Evolutionary conservation across 2,797 vertebrate species (phyloP), one percentile per base, ranked within the genome.

Genomic region (Sciurus vulgaris): DNA sequence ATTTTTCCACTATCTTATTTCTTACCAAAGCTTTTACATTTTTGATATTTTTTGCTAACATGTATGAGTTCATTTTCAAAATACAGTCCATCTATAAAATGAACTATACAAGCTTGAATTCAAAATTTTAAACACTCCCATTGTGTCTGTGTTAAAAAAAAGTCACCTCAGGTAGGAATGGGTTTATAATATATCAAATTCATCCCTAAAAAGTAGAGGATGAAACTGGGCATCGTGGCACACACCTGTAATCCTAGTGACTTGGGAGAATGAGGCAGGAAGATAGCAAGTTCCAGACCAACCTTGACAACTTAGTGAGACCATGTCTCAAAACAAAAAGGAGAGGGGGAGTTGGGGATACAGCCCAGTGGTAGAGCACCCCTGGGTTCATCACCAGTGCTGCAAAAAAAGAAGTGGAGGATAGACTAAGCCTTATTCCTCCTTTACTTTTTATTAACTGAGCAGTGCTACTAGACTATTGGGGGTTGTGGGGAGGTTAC

Each of bases 61-160:
- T 70, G 17, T 54, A 72, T 61, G 38, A 90, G 22, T 81, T 38
- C 33, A 79, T 61, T 92, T n/a, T 96, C 88, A 81, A 73, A 89
- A 82, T 79, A 67, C 18, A 87, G 41, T 92, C 51, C 30, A 56
- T 51, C 72, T 24, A 47, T 1, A 90, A 61, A 86, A 51, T 81
- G n/a, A 90, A 61, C 18, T 41, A 67, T 7, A 30, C 33, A 79
- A 70, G 47, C 88, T 47, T 76, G 15, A 81, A 87, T 18, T 41
- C 63, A 69, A 89, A 96, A 81, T n/a, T 35, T 47, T 49, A 89
- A 89, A 24, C 38, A 18, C 24, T 47, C 67, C 69, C 81, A 5
- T 1, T 59, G 49, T 38, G 28, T 47, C 69, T 73, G 6, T 77
- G 26, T 73, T 85, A 72, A 35, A 69, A 65, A 47, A 44, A 47